These are phyloP conservation scores for Kryptopterus vitreolus DNA, from an alignment of 2,797 vertebrate genomes.

Conservation along the genomic window DNA sequence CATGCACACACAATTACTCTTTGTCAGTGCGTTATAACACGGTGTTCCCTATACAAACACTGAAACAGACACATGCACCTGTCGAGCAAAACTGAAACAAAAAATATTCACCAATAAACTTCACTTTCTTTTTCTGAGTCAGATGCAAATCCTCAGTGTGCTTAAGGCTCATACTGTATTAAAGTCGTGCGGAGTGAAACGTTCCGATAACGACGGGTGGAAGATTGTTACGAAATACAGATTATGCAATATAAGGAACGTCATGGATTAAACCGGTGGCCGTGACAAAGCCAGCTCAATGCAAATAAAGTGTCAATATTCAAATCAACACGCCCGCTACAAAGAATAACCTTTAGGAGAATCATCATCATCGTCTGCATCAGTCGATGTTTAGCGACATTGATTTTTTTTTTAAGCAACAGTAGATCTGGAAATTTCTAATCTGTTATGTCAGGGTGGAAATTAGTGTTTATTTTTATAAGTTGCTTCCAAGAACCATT, in stretches of 20 bases:
- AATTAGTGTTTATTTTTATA: constrained; percentile 1
- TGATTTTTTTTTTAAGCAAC: too few species aligned
- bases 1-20: constrained; percentile 10
- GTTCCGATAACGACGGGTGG: not conserved
- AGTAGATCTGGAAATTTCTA: not conserved
- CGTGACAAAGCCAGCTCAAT: constrained; percentile 24
- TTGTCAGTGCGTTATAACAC: constrained; percentile 4
- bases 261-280: constrained; percentile 10
- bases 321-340: constrained; percentile 23
- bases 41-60: constrained; percentile 22
- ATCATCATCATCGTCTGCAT: not conserved
- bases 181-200: not conserved
- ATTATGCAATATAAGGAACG: too few species aligned
- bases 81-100: constrained; percentile 24
- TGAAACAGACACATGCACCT: constrained; percentile 26
- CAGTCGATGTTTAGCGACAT: not conserved
- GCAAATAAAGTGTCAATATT: constrained; percentile 42
- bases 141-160: not conserved
- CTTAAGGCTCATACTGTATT: not conserved
- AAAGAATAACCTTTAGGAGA: not conserved
- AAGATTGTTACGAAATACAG: not conserved
- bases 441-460: not conserved
- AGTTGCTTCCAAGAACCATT: constrained; percentile 3
- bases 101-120: not conserved
- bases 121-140: constrained; percentile 4